Evolutionary conservation across 2,888 invertebrate species (phyloP).

Genomic region (Tineola bisselliella): DNA sequence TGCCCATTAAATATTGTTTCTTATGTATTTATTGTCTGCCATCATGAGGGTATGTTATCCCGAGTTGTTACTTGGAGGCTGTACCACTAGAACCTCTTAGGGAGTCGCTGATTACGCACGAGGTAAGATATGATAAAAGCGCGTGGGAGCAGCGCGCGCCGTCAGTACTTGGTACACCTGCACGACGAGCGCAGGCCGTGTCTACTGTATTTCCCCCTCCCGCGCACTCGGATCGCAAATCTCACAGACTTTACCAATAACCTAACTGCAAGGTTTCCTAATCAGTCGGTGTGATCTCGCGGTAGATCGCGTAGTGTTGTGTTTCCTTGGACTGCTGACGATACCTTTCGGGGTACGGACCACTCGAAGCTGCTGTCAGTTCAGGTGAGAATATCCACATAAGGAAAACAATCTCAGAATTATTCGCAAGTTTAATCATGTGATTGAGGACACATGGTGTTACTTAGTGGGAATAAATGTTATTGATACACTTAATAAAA

Average conservation of each 20-base stretch:
- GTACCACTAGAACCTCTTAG: neutral
- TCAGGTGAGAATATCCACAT: constrained; percentile 34
- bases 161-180: constrained; percentile 51
- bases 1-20: too few species aligned
- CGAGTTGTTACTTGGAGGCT: neutral
- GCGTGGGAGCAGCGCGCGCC: constrained; percentile 44
- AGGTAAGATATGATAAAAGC: constrained; percentile 59
- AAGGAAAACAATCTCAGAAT: constrained; percentile 16
- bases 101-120: constrained; percentile 5
- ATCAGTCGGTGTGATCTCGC: constrained; percentile 15
- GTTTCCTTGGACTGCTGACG: constrained; percentile 38
- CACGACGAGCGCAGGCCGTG: constrained; percentile 43
- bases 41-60: neutral
- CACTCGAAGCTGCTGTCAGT: constrained; percentile 14
- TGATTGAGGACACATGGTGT: constrained; percentile 28
- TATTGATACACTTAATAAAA: neutral
- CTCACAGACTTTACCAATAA: neutral
- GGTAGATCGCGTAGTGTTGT: constrained; percentile 33
- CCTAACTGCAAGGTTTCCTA: neutral
- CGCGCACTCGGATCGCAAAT: constrained; percentile 22
- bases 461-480: neutral
- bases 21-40: neutral
- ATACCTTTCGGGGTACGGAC: constrained; percentile 28
- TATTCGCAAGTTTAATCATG: constrained; percentile 28
- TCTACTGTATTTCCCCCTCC: constrained; percentile 19